These are phyloP conservation scores for Cynopterus sphinx DNA, from an alignment of 2,797 vertebrate genomes.

Conservation along the genomic window DNA sequence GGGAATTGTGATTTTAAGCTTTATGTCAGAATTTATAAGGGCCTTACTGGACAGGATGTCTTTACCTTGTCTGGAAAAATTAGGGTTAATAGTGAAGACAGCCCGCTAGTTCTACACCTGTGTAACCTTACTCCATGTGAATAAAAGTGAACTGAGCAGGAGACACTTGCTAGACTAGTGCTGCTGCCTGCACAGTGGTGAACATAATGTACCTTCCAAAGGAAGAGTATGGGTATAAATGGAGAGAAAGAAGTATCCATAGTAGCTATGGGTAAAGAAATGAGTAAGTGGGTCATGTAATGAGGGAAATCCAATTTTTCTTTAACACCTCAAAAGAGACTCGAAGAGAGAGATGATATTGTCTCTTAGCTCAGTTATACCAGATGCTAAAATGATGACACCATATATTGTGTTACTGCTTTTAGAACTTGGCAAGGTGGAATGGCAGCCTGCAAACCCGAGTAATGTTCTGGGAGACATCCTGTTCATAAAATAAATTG, in stretches of 20 bases:
- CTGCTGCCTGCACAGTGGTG: background rate
- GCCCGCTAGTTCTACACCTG: background rate
- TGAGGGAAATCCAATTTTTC: background rate
- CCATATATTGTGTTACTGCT: background rate
- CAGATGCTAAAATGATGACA: background rate
- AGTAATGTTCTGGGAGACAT: background rate
- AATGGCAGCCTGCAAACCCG: background rate
- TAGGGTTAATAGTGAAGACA: background rate
- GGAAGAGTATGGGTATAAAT: background rate
- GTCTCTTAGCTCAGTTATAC: background rate
- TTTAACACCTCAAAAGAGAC: background rate
- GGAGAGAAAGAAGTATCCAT: background rate
- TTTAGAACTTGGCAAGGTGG: background rate
- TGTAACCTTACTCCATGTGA: background rate
- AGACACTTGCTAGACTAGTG: background rate
- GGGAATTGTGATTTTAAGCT: background rate
- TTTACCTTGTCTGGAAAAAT: background rate
- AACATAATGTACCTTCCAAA: background rate
- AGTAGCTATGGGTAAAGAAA: background rate
- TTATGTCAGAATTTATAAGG: background rate
- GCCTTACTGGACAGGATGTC: background rate
- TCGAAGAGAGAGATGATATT: background rate
- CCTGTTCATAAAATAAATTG: background rate
- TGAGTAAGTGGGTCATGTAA: background rate
- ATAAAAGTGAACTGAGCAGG: background rate